phyloP scores from a whole-genome alignment of 2,888 invertebrate genomes.

The Baronia brevicornis region DNA sequence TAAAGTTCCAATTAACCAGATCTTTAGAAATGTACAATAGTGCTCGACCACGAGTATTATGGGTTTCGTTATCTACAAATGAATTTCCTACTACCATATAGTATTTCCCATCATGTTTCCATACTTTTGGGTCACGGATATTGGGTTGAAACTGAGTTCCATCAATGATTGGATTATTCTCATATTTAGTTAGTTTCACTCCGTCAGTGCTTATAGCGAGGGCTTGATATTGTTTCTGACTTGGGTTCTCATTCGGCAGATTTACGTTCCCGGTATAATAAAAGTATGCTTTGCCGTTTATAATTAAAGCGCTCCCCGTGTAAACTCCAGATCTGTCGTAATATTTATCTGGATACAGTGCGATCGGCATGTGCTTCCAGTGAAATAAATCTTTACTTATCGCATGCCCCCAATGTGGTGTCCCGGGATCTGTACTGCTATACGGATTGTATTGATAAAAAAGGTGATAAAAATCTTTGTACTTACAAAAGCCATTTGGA shows the following conservation, averaged over 20 bases:
- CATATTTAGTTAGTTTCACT: constrained; percentile 39
- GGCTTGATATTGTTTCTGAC: constrained; percentile 45
- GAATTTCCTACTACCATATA: constrained; percentile 66
- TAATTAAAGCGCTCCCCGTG: constrained; percentile 63
- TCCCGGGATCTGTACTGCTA: constrained; percentile 40
- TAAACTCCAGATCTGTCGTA: constrained; percentile 59
- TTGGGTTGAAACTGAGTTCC: constrained; percentile 45
- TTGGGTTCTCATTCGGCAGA: constrained; percentile 31
- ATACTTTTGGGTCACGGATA: constrained; percentile 68
- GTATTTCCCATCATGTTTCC: constrained; percentile 45
- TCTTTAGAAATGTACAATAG: constrained; percentile 51
- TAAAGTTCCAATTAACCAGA: constrained; percentile 40
- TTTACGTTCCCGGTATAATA: constrained; percentile 58
- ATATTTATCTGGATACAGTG: constrained; percentile 53
- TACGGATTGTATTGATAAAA: constrained; percentile 69
- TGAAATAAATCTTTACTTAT: constrained; percentile 55
- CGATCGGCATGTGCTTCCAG: constrained; percentile 64
- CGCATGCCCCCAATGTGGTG: constrained; percentile 71
- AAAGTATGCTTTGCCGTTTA: constrained; percentile 43
- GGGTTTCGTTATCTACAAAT: constrained; percentile 27
- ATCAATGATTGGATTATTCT: constrained; percentile 45
- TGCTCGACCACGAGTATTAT: constrained; percentile 36
- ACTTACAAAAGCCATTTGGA: constrained; percentile 68
- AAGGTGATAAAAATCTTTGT: constrained; percentile 53
- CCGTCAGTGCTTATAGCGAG: constrained; percentile 52